Evolutionary conservation across 2,888 invertebrate genomes (phyloP), one percentile per base, ranked within the genome.

Genomic region (Ectemnius cavifrons): DNA sequence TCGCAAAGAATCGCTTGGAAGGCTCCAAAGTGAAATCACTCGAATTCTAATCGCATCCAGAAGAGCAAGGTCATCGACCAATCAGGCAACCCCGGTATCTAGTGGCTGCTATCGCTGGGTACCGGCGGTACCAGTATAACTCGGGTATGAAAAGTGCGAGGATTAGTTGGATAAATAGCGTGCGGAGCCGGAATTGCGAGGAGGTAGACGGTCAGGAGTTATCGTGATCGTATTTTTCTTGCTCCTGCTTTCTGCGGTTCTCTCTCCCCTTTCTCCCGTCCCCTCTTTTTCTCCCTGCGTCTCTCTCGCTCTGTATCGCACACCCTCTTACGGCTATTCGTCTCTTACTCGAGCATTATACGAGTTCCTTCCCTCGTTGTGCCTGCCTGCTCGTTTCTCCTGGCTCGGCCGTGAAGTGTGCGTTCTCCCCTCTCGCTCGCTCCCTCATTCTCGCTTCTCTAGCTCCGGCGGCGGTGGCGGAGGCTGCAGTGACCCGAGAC

Each of bases 401-500:
- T 18, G 16, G n/a, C 28, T 16, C 61, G 11, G n/a, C 37, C 37
- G 37, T 37, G 37, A 37, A 37, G 37, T n/a, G 23, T 6, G n/a
- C 23, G 16, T 46, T 16, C 14, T 46, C 58, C 47, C 37, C 8
- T 46, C 37, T 68, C 67, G 68, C 61, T 70, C 73, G 63, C 71
- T 63, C 70, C 62, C 46, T 56, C 76, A 73, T 47, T 65, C 70
- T 67, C 68, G 56, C 20, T n/a, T 59, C 63, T 63, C 60, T 61
- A 14, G 28, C 37, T 52, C 59, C 23, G 18, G 63, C 59, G 37
- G 20, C 68, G 37, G 11, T 11, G 68, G 64, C 62, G 58, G 71
- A 77, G 73, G 77, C 65, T 79, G 81, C 84, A 82, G 87, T 87
- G 88, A 88, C 88, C 86, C 86, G 83, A 85, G 87, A 86, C 83